Evolutionary conservation across 2,888 invertebrate genomes (phyloP).

Genomic region (Electrophaes corylata): DNA sequence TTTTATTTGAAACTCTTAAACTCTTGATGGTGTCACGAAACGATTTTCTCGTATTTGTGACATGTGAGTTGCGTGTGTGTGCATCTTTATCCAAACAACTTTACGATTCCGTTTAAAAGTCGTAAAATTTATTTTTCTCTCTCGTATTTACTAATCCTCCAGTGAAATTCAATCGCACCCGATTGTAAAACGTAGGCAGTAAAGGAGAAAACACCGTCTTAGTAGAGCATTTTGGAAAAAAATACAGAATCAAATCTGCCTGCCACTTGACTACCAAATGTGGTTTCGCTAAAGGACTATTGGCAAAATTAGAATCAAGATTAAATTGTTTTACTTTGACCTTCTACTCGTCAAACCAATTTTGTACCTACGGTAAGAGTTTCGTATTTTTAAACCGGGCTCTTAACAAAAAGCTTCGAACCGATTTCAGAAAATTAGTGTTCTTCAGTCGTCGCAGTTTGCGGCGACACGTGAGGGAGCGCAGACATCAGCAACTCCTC

Average conservation of each 20-base stretch:
- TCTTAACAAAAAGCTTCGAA: constrained; percentile 16
- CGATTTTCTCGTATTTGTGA: constrained; percentile 4
- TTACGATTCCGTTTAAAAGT: constrained; percentile 35
- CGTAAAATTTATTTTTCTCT: constrained; percentile 32
- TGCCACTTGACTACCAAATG: background rate
- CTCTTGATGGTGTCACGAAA: constrained; percentile 19
- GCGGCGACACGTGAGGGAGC: constrained; percentile 40
- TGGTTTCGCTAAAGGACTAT: background rate
- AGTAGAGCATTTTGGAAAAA: background rate
- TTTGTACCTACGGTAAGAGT: background rate
- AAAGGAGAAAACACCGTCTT: constrained; percentile 13
- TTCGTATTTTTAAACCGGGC: background rate
- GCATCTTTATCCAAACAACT: constrained; percentile 39
- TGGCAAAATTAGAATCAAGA: constrained; percentile 10
- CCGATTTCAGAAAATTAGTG: constrained; percentile 20
- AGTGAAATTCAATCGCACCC: constrained; percentile 24
- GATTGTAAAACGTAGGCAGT: constrained; percentile 25
- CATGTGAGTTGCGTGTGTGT: constrained; percentile 4
- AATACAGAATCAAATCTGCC: background rate
- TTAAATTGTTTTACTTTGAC: constrained; percentile 7
- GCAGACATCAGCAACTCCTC: constrained; percentile 44
- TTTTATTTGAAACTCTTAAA: constrained; percentile 5
- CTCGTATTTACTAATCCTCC: constrained; percentile 22
- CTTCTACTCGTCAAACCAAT: background rate
- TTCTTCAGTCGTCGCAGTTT: constrained; percentile 38